Conservation (phyloP, 2,797 vertebrate genomes). For the Macroramphosus scolopax region DNA sequence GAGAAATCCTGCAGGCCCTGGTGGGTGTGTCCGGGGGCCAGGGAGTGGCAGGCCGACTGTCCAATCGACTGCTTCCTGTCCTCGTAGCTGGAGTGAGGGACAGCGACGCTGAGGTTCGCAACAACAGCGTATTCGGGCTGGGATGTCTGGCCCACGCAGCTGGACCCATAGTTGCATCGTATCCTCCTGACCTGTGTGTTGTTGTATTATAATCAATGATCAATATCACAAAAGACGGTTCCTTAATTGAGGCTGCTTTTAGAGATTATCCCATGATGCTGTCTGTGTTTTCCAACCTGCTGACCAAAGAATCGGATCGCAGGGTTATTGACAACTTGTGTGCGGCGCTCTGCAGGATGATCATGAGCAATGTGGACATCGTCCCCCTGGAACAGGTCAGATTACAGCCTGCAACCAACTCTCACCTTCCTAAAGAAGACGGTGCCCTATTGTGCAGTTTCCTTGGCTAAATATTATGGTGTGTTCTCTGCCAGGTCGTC, state of each 20-base stretch:
- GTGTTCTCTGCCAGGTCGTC: constrained; percentile 76
- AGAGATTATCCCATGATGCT: constrained; percentile 88
- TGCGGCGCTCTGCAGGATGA: constrained; percentile 87
- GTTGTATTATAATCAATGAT: not conserved
- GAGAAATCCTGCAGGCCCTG: constrained; percentile 82
- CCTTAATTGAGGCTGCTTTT: constrained; percentile 60
- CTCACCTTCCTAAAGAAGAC: no score
- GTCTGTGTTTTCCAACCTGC: constrained; percentile 83
- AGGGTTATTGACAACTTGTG: constrained; percentile 89
- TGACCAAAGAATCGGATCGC: constrained; percentile 78
- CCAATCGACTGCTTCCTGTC: constrained; percentile 79
- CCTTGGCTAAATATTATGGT: not conserved
- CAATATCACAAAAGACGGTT: not conserved
- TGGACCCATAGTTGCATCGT: constrained; percentile 79
- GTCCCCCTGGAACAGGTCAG: constrained; percentile 86
- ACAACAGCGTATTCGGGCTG: constrained; percentile 87
- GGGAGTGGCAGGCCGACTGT: constrained; percentile 79
- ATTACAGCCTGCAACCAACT: no score
- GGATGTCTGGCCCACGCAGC: constrained; percentile 85
- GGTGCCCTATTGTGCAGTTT: no score
- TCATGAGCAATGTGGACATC: constrained; percentile 75
- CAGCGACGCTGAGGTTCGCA: constrained; percentile 84
- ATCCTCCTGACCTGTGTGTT: constrained; percentile 72
- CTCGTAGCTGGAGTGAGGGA: constrained; percentile 79
- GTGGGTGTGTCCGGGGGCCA: constrained; percentile 61